phyloP scores from a whole-genome alignment of 2,113 vertebrate species.

The Oreochromis niloticus region DNA sequence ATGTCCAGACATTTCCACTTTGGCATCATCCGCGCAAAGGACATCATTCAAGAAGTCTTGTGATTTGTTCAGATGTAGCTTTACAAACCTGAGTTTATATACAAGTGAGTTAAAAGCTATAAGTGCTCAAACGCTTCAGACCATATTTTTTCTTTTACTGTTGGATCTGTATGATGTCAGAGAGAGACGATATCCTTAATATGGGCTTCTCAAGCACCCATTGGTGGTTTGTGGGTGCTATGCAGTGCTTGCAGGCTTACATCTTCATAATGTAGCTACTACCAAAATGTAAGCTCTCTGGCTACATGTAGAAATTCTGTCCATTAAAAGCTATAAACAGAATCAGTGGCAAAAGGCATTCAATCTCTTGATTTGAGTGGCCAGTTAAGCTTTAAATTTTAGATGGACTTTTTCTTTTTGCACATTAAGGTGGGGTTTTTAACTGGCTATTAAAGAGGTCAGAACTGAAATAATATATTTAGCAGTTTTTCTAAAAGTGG shows the following conservation, averaged over 20 bases:
- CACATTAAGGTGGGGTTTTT: neutral
- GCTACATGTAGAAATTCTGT: neutral
- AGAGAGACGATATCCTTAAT: neutral
- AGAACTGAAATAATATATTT: neutral
- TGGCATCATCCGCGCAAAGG: neutral
- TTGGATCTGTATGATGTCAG: neutral
- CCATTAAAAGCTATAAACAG: neutral
- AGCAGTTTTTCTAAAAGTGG: neutral
- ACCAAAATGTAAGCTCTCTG: fast-evolving
- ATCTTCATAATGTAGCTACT: fast-evolving
- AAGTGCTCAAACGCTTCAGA: fast-evolving
- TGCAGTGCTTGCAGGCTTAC: neutral
- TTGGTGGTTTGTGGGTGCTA: neutral
- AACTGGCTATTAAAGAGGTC: neutral
- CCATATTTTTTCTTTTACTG: fast-evolving
- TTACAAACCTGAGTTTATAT: neutral
- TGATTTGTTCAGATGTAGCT: neutral
- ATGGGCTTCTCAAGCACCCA: neutral
- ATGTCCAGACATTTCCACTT: neutral
- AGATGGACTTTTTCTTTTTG: neutral
- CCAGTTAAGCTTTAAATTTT: fast-evolving
- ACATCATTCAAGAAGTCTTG: neutral
- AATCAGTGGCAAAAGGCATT: fast-evolving
- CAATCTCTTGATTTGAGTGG: neutral
- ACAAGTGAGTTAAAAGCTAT: neutral